phyloP scores from a whole-genome alignment of 2,113 vertebrate genomes.

The Tympanuchus pallidicinctus region DNA sequence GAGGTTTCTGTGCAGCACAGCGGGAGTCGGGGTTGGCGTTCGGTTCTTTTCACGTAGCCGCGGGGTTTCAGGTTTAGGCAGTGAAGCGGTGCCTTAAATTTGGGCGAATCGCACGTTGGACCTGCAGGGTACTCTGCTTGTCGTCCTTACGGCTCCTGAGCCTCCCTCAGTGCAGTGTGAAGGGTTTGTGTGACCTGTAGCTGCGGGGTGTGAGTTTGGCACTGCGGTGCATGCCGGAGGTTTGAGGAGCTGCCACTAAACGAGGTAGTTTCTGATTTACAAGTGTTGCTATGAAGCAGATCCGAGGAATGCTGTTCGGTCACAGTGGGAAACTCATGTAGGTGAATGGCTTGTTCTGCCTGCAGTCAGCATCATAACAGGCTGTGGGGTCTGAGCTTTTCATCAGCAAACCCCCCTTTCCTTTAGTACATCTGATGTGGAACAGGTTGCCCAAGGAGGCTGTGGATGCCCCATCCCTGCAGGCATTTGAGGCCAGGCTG shows the following conservation, averaged over 20 bases:
- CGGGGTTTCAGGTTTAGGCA: neutral
- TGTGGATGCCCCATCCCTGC: too few relatives aligned
- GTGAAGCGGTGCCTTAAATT: fast-evolving
- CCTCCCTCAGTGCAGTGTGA: neutral
- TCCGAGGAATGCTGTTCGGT: fast-evolving
- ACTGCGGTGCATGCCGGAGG: too few relatives aligned
- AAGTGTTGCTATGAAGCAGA: fast-evolving
- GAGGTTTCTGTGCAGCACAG: fast-evolving
- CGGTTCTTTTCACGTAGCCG: too few relatives aligned
- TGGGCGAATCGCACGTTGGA: neutral
- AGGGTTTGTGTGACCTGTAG: neutral
- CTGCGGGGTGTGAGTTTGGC: neutral
- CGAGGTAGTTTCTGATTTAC: neutral
- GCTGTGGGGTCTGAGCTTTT: neutral
- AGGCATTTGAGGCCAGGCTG: too few relatives aligned
- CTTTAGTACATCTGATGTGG: fast-evolving
- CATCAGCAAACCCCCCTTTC: too few relatives aligned
- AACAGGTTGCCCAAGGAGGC: too few relatives aligned
- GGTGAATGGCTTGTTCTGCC: neutral
- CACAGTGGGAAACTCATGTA: neutral
- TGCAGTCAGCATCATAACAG: neutral
- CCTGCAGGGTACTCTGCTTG: neutral
- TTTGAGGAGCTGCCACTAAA: neutral
- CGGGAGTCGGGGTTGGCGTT: neutral
- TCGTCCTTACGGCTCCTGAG: neutral